phyloP scores from a whole-genome alignment of 37 sponge, comb jelly and placozoan genomes.

The Bolinopsis microptera region DNA sequence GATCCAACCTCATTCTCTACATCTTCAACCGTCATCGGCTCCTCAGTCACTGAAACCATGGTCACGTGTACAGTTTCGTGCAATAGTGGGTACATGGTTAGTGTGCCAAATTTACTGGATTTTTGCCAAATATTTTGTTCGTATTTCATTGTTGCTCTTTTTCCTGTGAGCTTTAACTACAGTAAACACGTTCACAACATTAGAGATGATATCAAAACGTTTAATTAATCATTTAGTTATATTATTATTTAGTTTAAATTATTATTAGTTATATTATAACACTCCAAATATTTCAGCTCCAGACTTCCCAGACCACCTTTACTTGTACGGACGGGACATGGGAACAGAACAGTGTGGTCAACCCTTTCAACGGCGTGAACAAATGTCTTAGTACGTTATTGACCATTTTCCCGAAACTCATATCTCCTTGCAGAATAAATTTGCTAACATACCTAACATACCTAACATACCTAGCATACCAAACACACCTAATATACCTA shows the following conservation, averaged over 20 bases:
- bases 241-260: too few relatives aligned
- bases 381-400: slow-evolving; percentile 6
- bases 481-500: too few relatives aligned
- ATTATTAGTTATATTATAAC: too few relatives aligned
- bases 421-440: too few relatives aligned
- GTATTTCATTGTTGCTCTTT: not conserved
- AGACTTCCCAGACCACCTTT: not conserved
- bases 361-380: not conserved
- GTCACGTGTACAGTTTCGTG: not conserved
- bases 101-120: too few relatives aligned
- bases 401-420: too few relatives aligned
- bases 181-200: too few relatives aligned
- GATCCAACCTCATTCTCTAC: not conserved
- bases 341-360: not conserved
- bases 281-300: slow-evolving; percentile 12
- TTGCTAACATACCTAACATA: too few relatives aligned
- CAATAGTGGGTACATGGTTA: not conserved
- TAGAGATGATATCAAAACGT: too few relatives aligned
- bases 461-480: too few relatives aligned
- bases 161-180: too few relatives aligned
- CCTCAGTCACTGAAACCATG: not conserved
- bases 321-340: not conserved
- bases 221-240: too few relatives aligned
- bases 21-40: not conserved
- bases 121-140: not conserved